Conservation (phyloP, 2,888 invertebrate genomes). For the Torymus auratus region DNA sequence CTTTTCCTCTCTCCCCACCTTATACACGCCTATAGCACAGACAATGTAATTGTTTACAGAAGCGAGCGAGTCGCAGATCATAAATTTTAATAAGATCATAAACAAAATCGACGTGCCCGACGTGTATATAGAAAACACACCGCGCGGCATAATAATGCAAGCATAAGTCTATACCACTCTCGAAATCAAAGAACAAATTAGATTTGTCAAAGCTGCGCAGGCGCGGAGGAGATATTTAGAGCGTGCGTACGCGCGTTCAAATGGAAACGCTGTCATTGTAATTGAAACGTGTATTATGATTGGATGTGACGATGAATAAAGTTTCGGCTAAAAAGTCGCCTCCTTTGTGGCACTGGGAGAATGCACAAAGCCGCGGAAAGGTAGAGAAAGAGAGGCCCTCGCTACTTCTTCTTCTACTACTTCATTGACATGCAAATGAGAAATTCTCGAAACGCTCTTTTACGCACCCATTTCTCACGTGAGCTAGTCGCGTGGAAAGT, state of each 20-base stretch:
- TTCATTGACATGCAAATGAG: constrained; percentile 53
- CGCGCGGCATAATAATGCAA: too few relatives aligned
- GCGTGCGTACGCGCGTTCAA: not conserved
- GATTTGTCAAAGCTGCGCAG: not conserved
- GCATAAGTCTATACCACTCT: too few relatives aligned
- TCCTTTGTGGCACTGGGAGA: constrained; percentile 11
- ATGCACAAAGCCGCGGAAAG: not conserved
- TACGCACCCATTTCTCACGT: constrained; percentile 44
- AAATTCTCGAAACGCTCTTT: constrained; percentile 38
- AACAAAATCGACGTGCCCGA: constrained; percentile 15
- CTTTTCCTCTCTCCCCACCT: not conserved
- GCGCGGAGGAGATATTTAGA: not conserved
- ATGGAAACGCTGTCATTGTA: constrained; percentile 12
- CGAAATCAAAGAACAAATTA: constrained; percentile 18
- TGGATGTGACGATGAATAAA: constrained; percentile 2
- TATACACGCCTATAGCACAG: not conserved
- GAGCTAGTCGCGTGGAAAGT: constrained; percentile 18
- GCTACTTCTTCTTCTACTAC: too few relatives aligned
- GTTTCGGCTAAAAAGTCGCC: constrained; percentile 4
- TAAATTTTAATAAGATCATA: constrained; percentile 37
- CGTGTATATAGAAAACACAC: too few relatives aligned
- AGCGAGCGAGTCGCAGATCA: constrained; percentile 26
- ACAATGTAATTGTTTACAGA: constrained; percentile 43
- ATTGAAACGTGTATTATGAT: constrained; percentile 32
- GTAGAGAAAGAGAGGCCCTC: not conserved